phyloP scores from a whole-genome alignment of 1,140 invertebrate species.

The Pentalonia nigronervosa region DNA sequence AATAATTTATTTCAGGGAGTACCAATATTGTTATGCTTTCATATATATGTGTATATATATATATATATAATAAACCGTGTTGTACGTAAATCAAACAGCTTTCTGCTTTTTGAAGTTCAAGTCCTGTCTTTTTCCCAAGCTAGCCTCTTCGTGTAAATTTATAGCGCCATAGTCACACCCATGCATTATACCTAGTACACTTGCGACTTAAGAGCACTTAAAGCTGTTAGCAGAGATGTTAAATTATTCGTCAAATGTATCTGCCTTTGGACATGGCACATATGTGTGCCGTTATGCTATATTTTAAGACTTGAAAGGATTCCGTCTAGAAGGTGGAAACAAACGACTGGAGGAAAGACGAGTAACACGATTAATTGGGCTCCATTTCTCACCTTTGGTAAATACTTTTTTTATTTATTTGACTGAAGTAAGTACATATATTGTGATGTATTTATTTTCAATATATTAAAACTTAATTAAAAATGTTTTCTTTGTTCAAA shows the following conservation, averaged over 20 bases:
- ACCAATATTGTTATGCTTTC: background rate
- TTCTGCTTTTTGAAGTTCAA: slow-evolving; percentile 34
- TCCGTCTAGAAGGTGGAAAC: background rate
- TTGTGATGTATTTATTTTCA: background rate
- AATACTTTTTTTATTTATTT: background rate
- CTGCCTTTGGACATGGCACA: background rate
- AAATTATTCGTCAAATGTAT: slow-evolving; percentile 41
- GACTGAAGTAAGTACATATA: background rate
- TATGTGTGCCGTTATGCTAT: background rate
- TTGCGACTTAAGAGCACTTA: slow-evolving; percentile 46
- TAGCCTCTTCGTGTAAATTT: slow-evolving; percentile 19
- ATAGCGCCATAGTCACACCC: slow-evolving; percentile 51
- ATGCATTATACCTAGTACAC: slow-evolving; percentile 34
- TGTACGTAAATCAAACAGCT: slow-evolving; percentile 35
- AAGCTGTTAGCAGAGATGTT: background rate
- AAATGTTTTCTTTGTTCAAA: background rate
- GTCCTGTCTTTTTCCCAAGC: slow-evolving; percentile 26
- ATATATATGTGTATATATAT: background rate
- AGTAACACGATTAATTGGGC: background rate
- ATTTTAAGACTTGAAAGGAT: background rate
- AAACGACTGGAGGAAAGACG: background rate
- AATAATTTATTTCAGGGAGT: background rate
- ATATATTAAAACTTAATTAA: background rate
- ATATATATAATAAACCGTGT: background rate
- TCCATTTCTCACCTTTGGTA: background rate